Base-by-base conservation (phyloP, 2,113 vertebrate species). In the Hepsetus odoe region DNA sequence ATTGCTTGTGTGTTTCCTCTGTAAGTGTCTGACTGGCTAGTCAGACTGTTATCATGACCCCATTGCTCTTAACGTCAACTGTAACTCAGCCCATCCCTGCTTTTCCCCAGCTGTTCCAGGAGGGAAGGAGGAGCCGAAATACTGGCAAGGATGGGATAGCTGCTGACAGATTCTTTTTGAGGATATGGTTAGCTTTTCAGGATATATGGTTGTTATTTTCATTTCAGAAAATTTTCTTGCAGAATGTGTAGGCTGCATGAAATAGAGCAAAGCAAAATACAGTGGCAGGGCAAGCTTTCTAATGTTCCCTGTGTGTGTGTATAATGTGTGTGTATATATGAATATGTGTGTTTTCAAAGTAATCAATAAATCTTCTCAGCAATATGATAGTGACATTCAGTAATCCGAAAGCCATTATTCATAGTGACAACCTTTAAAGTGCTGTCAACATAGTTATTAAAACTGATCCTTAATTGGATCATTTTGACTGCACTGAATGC, bases 161-260 rank as follows among this genome's bases (percentile, higher is more conserved):
- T 67, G 24, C 62, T 88, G 85, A 86, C 87, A 91, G 86, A 81
- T 88, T 88, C 82, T 81, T 79, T 77, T 32, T 53, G 64, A 80
- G 82, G 84, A 80, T 84, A 69, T 64, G 68, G 80, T 83, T 86
- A 79, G 35, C 83, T 81, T 80, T 42, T 20, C 80, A 33, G 53
- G 80, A 56, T 78, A 76, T 83, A 77, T 82, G 82, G 69, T 61
- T 76, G 73, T 79, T 78, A 81, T 84, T 88, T 86, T 71, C 79
- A 33, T 62, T 59, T 65, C 69, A 70, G 72, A 42, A 65, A 80
- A 81, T 76, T 85, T 76, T 56, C 24, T 56, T 70, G 42, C 71
- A 79, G 69, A 80, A 81, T 79, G 59, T 72, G 72, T 80, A 10
- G 38, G 12, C 71, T 69, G 71, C 82, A 74, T 56, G 56, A 4